A percentile compares a stretch with the other conserved stretches of the same genome.
Evolutionary conservation across 1,140 invertebrate species (phyloP).

Genomic region (Brachionus koreanus): DNA sequence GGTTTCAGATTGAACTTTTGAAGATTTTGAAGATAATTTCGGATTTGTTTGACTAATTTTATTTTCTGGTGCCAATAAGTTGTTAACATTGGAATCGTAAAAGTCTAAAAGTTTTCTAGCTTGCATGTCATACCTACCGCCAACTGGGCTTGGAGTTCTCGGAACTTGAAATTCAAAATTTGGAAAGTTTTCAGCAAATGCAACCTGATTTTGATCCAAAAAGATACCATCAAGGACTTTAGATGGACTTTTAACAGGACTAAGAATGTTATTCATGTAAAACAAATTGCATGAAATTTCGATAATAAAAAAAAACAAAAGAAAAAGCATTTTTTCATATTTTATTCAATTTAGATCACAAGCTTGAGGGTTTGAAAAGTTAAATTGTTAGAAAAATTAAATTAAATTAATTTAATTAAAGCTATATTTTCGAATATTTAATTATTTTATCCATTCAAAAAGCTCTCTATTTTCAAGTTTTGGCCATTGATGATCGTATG

Average conservation of each 20-base stretch:
- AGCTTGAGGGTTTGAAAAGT: not conserved
- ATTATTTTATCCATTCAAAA: slow-evolving; percentile 41
- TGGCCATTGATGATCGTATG: slow-evolving; percentile 3
- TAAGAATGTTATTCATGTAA: not conserved
- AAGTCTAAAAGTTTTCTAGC: not conserved
- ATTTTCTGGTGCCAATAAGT: not conserved
- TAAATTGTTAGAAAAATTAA: slow-evolving; percentile 9
- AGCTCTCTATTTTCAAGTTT: slow-evolving; percentile 6
- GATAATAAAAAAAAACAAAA: not conserved
- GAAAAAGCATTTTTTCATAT: slow-evolving; percentile 1
- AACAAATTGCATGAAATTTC: not conserved
- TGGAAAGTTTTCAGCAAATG: not conserved
- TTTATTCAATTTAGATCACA: not conserved
- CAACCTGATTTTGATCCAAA: not conserved
- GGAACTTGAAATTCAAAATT: not conserved
- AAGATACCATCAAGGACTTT: not conserved
- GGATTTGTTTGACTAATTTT: not conserved
- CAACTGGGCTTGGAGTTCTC: not conserved
- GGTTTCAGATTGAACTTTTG: not conserved
- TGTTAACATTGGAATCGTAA: not conserved
- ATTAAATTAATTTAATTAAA: not conserved
- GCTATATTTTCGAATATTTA: not conserved
- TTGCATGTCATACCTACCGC: not conserved
- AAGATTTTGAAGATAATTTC: not conserved
- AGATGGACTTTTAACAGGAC: not conserved